A percentile compares a stretch with the other conserved stretches of the same genome.
Conservation (phyloP, 2,113 vertebrate species). For the Cairina moschata region DNA sequence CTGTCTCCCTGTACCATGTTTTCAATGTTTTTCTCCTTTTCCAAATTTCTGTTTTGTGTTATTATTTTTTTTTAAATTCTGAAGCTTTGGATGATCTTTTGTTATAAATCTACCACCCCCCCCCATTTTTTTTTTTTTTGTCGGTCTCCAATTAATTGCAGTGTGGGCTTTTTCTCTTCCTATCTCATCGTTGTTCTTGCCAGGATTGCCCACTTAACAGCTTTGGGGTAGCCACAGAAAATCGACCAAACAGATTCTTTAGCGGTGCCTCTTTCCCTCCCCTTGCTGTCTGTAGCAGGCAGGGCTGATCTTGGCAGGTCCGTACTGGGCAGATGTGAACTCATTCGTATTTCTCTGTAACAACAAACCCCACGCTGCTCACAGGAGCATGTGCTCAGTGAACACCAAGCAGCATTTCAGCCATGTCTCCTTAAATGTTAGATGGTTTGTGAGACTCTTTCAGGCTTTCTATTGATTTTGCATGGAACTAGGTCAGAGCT, state of each 20-base stretch:
- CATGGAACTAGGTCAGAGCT: constrained; percentile 75
- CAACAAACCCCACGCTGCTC: background rate
- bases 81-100: background rate
- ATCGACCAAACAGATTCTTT: background rate
- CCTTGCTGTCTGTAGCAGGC: background rate
- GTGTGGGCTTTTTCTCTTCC: background rate
- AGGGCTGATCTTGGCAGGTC: background rate
- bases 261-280: background rate
- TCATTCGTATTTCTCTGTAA: background rate
- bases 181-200: background rate
- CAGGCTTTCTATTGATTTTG: constrained; percentile 66
- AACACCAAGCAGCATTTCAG: background rate
- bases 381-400: background rate
- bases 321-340: background rate
- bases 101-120: background rate
- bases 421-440: constrained; percentile 33
- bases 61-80: background rate
- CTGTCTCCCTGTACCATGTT: background rate
- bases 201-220: background rate
- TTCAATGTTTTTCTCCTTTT: background rate
- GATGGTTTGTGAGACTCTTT: constrained; percentile 1
- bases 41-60: background rate
- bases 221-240: background rate
- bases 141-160: background rate
- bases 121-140: background rate